Evolutionary conservation across 2,113 vertebrate genomes (phyloP).

Genomic region (Eleginops maclovinus): DNA sequence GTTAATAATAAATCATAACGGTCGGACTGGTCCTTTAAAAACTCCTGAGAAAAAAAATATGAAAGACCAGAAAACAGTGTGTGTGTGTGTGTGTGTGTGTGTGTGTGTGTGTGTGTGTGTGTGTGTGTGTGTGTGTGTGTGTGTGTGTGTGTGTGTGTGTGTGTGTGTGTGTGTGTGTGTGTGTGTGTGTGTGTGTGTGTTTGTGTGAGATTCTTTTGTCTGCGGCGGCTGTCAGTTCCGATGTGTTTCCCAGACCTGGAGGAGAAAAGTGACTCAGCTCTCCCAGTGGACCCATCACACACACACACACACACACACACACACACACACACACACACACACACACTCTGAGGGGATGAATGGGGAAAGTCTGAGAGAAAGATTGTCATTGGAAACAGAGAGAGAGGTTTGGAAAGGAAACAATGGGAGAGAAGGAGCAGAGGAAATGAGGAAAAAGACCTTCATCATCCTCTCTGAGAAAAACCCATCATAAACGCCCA

Average conservation of each 20-base stretch:
- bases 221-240: constrained; percentile 44
- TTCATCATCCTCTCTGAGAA: neutral
- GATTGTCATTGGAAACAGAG: neutral
- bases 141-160: constrained; percentile 21
- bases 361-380: constrained; percentile 1
- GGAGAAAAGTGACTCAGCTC: constrained; percentile 64
- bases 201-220: constrained; percentile 49
- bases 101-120: constrained; percentile 4
- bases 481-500: neutral
- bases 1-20: too few species aligned
- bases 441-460: neutral
- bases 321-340: constrained; percentile 3
- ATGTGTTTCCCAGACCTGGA: constrained; percentile 69
- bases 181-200: constrained; percentile 20
- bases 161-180: constrained; percentile 23
- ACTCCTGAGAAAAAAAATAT: neutral
- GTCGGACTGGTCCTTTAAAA: too few species aligned
- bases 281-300: constrained; percentile 47
- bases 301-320: neutral
- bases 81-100: constrained; percentile 11
- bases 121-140: constrained; percentile 26
- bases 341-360: neutral
- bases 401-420: neutral
- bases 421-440: neutral
- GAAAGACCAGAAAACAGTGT: constrained; percentile 7